Conservation (phyloP, 2,888 invertebrate genomes). For the Nemurella pictetii region DNA sequence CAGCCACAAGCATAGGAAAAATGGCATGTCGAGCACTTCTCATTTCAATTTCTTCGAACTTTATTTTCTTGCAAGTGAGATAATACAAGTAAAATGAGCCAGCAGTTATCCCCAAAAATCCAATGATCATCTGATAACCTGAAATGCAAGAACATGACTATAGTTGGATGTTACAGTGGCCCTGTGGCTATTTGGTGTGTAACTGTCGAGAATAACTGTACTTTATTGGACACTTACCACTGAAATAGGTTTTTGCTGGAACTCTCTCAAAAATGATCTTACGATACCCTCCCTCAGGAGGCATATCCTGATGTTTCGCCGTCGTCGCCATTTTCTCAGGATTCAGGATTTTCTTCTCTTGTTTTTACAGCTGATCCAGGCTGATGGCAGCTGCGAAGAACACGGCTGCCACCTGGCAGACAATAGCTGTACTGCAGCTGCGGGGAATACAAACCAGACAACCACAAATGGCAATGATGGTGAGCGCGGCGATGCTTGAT, state of each 20-base stretch:
- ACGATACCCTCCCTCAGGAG: constrained; percentile 88
- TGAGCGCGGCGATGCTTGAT: no score
- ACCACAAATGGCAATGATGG: no score
- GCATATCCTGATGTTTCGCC: constrained; percentile 75
- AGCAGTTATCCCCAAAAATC: constrained; percentile 56
- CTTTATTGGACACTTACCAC: constrained; percentile 57
- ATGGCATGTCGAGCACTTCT: constrained; percentile 77
- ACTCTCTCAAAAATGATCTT: constrained; percentile 72
- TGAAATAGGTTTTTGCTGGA: constrained; percentile 71
- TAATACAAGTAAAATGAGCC: constrained; percentile 62
- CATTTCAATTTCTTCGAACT: constrained; percentile 69
- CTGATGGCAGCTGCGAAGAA: no score
- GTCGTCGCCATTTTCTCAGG: constrained; percentile 16
- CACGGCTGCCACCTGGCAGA: not conserved
- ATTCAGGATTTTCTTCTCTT: not conserved
- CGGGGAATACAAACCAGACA: not conserved
- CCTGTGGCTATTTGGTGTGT: not conserved
- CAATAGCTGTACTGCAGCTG: not conserved
- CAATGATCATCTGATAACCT: constrained; percentile 67
- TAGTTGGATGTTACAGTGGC: not conserved
- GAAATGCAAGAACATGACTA: constrained; percentile 43
- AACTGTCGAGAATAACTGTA: not conserved
- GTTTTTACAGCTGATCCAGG: not conserved
- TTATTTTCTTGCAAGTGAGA: constrained; percentile 58
- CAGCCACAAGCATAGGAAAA: constrained; percentile 76